Percentiles rank a stretch among this genome's conserved stretches.
These are phyloP conservation scores for Isoperla grammatica DNA, from an alignment of 2,888 invertebrate genomes.

Conservation along the genomic window DNA sequence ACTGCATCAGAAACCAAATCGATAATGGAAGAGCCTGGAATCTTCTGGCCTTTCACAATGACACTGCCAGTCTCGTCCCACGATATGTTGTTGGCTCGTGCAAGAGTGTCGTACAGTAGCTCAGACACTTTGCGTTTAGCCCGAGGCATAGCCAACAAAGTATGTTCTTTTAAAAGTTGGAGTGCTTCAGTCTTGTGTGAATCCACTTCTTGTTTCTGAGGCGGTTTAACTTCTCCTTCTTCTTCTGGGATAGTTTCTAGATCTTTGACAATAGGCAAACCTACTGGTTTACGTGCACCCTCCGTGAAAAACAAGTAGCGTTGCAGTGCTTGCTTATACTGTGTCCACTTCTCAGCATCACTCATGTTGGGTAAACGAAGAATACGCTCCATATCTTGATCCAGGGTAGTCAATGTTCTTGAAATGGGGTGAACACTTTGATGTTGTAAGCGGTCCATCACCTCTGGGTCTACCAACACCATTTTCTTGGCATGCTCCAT, in stretches of 20 bases:
- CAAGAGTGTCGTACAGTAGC: neutral
- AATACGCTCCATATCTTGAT: neutral
- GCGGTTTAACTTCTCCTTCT: no score
- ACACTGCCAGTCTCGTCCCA: neutral
- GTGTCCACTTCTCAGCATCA: neutral
- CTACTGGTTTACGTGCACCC: neutral
- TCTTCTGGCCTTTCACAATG: neutral
- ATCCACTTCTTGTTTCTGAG: no score
- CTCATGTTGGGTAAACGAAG: neutral
- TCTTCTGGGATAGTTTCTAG: no score
- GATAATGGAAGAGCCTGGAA: neutral
- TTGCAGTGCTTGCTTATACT: neutral
- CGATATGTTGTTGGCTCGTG: neutral
- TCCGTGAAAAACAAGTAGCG: neutral
- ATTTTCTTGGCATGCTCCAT: conserved; percentile 7
- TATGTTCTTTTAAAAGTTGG: no score
- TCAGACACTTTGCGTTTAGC: no score
- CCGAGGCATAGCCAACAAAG: no score
- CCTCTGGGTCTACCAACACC: neutral
- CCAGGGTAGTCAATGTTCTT: neutral
- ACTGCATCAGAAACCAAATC: no score
- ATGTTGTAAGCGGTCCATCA: neutral
- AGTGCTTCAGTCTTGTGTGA: no score
- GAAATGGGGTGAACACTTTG: neutral
- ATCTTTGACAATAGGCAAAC: no score